These are phyloP conservation scores for Sitta europaea DNA, from an alignment of 2,113 vertebrate species.

Conservation along the genomic window DNA sequence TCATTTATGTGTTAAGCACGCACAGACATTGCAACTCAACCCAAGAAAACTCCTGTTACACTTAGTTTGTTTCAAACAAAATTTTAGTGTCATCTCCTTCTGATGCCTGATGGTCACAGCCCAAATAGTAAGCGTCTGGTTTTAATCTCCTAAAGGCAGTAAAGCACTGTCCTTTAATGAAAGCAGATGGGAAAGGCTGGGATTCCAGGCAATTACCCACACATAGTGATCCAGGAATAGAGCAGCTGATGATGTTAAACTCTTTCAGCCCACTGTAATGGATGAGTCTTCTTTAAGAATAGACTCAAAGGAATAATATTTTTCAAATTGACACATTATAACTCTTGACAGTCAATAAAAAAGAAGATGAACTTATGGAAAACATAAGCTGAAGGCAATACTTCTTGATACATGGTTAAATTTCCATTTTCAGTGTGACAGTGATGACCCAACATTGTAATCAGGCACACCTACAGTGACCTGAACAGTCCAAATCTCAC, in stretches of 20 bases:
- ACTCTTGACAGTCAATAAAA: background rate
- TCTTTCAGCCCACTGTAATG: background rate
- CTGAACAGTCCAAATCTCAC: background rate
- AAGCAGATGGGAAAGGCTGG: slow-evolving; percentile 41
- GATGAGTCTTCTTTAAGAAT: background rate
- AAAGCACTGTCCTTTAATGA: background rate
- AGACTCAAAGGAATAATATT: background rate
- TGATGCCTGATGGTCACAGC: background rate
- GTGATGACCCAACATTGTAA: background rate
- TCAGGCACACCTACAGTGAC: background rate
- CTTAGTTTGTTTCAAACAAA: background rate
- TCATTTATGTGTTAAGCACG: background rate
- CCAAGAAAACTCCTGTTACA: background rate
- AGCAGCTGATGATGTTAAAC: background rate
- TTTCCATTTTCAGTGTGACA: background rate
- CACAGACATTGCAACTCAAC: background rate
- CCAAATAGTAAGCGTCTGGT: background rate
- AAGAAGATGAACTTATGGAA: background rate
- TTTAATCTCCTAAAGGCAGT: background rate
- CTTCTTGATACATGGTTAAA: background rate
- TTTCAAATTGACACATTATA: background rate
- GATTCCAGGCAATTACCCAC: slow-evolving; percentile 9
- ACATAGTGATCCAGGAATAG: background rate
- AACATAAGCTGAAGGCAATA: background rate
- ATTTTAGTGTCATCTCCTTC: background rate